Evolutionary conservation across 2,888 invertebrate genomes (phyloP).

Genomic region (Bombyx huttoni): DNA sequence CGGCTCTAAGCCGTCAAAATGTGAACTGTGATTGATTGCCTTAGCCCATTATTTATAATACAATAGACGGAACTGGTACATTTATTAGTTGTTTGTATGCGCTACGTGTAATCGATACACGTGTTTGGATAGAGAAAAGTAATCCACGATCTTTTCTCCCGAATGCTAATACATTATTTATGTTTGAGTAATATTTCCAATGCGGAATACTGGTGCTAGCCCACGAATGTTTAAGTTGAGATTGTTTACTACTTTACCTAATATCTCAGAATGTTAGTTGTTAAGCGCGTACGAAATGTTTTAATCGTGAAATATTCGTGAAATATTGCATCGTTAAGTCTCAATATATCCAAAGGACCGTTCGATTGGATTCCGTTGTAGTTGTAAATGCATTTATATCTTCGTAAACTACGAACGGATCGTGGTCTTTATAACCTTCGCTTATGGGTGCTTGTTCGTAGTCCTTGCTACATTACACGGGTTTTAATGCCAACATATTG

Average conservation of each 20-base stretch:
- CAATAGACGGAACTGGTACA: too few species aligned
- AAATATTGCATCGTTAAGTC: not conserved
- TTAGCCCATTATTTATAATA: not conserved
- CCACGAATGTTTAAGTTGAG: not conserved
- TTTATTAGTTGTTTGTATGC: not conserved
- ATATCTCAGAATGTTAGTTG: not conserved
- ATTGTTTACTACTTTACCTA: not conserved
- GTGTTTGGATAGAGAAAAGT: not conserved
- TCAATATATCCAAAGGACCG: not conserved
- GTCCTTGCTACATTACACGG: not conserved
- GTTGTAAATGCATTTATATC: not conserved
- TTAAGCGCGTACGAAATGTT: not conserved
- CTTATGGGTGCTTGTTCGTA: too few species aligned
- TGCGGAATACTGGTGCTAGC: not conserved
- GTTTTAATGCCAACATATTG: not conserved
- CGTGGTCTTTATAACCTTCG: not conserved
- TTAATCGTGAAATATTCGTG: not conserved
- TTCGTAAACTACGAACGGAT: not conserved
- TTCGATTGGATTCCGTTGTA: not conserved
- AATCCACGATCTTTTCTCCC: not conserved
- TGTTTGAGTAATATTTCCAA: not conserved
- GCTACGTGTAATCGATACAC: not conserved
- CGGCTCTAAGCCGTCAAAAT: not conserved
- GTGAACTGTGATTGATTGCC: not conserved
- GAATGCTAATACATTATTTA: not conserved